Base-by-base conservation (phyloP, 2,888 invertebrate species). In the Pyrocoelia pectoralis region DNA sequence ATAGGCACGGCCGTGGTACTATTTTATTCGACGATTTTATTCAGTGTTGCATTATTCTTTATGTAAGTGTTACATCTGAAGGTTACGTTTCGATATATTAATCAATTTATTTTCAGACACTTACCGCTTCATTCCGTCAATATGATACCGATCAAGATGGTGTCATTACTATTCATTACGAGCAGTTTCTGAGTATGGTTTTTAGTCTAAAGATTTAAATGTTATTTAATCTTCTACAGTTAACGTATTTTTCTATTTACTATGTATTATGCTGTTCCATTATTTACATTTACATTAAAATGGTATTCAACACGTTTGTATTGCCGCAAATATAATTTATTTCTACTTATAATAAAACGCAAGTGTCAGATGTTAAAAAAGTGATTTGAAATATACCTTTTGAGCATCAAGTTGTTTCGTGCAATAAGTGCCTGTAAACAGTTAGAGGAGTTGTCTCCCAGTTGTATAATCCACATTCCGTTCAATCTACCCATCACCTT, bases 21-120 rank as follows among this genome's bases (percentile, higher is more conserved):
- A 94, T 99, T 73, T 88, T 95, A 56, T 99, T 99, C 83, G 98
- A 99, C 84, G 98, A 99, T 81, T 98, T 98, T 79, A 98, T 98
- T 72, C 98, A 98, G 79, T 95, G 96, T 78, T 97, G 96, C 80
- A 89, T 98, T 67, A 91, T 94, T 56, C 84, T 97, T 76, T 93
- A 96, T 84, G 96, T 96, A 85, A 92, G 93, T 89, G 8, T n/a
- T 19, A 46, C 9, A 3, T 40, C 1, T 40, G 13, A n/a, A 2
- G 8, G 12, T 46, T 19, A 33, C 1, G 6, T 0, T 40, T 48
- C 28, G n/a, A 19, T 15, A 28, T 5, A 6, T 24, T 18, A 9
- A 19, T 58, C n/a, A 12, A 2, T 53, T 69, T 74, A 75, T 78
- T 87, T 88, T 52, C 85, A 97, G 95, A 96, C 94, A 0, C 81